Base-by-base conservation (phyloP, 2,113 vertebrate genomes). In the Cephalopterus ornatus region DNA sequence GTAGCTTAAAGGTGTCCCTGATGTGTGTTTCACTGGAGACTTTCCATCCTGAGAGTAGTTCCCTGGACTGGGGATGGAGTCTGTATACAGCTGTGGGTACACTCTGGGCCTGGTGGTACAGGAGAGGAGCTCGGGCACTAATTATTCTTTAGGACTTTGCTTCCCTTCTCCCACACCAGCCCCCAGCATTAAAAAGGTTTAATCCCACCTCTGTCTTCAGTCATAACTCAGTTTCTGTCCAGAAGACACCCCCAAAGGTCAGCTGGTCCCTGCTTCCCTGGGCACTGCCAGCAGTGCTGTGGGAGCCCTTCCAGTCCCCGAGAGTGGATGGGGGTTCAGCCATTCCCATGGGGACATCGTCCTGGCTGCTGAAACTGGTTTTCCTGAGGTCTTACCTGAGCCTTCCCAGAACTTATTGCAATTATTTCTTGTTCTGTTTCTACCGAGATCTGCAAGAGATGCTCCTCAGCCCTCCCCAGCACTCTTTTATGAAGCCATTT, bases 51-150 rank as follows among this genome's bases (percentile, higher is more conserved):
- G 53, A 49, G 26, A 13, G 50, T 5, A 18, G 32, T 55, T 70
- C 42, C 35, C 18, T 30, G 55, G 16, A 7, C 39, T 35, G 21
- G 41, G 1, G 4, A 21, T 61, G 35, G 16, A 33, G 24, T 41
- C 37, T 66, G 12, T 85, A 89, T 53, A 33, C 16, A 90, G 49
- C 27, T 14, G 8, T 42, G 21, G 20, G 28, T 37, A 8, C 27
- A 10, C 23, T 6, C 20, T 32, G 6, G 20, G 39, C 3, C 6
- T 3, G 0, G 37, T 49, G 41, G 12, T 39, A 9, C 4, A 11
- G 9, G 21, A 28, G 32, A 20, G 53, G 12, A 47, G 26, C 63
- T 85, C 9, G 14, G 13, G 13, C 52, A 14, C 13, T 67, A 22
- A 23, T 65, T 46, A 24, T 28, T 33, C 20, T 44, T 44, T 1